Conservation (phyloP, 2,113 vertebrate species). For the Sapayoa aenigma region DNA sequence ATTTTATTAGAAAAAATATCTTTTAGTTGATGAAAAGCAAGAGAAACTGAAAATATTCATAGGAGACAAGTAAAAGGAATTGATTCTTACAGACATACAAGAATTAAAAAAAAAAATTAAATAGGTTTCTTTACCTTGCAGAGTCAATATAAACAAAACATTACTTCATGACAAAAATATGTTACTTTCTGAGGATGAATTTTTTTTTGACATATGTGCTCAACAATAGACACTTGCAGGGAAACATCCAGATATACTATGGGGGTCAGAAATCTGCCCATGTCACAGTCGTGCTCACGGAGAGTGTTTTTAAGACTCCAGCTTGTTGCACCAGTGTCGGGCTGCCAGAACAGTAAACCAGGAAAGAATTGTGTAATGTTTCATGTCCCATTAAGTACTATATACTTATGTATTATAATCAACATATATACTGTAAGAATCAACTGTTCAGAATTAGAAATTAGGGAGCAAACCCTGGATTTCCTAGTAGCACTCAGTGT, state of each 20-base stretch:
- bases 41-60: background rate
- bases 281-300: background rate
- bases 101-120: background rate
- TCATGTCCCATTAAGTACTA: background rate
- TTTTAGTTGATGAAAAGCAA: background rate
- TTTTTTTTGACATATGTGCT: background rate
- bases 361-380: background rate
- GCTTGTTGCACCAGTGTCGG: background rate
- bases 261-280: background rate
- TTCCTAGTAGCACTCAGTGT: background rate
- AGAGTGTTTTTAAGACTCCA: background rate
- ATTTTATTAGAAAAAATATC: background rate
- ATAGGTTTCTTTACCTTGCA: background rate
- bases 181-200: background rate
- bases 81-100: background rate
- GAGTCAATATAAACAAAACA: background rate
- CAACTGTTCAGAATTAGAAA: background rate
- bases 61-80: background rate
- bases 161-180: background rate
- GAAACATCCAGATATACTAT: background rate
- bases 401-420: background rate
- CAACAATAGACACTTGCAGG: background rate
- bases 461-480: background rate
- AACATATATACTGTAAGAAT: background rate
- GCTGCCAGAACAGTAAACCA: background rate